These are phyloP conservation scores for Ia io DNA, from an alignment of 2,113 vertebrate genomes.

Conservation along the genomic window DNA sequence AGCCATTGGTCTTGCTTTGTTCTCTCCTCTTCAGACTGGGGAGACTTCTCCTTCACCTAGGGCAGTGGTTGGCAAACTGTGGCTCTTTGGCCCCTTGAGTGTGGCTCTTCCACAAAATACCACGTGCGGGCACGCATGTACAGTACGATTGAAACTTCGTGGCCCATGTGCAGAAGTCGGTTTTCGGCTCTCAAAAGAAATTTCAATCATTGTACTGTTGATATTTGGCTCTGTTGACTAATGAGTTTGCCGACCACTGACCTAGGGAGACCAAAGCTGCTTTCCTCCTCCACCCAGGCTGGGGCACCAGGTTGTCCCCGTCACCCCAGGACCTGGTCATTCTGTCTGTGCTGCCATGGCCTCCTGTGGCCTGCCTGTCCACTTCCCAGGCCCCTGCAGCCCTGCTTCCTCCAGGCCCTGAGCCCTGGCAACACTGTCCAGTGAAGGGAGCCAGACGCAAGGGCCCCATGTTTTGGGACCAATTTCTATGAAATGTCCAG, in stretches of 20 bases:
- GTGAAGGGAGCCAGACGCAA: neutral
- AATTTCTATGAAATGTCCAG: neutral
- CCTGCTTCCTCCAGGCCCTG: neutral
- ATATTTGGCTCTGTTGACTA: no score
- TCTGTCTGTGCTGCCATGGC: neutral
- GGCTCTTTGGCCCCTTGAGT: no score
- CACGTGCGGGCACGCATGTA: no score
- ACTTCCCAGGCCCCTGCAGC: neutral
- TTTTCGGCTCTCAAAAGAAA: no score
- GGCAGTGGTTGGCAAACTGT: neutral
- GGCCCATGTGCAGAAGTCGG: no score
- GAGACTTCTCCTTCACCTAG: neutral
- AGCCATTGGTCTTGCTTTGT: neutral
- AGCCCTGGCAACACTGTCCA: neutral
- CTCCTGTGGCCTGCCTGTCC: rapidly evolving
- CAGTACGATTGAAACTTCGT: no score
- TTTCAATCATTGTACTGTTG: no score
- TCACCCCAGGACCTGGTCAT: neutral
- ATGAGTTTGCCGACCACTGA: no score
- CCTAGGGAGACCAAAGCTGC: neutral
- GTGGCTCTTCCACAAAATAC: no score
- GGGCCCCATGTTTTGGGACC: rapidly evolving
- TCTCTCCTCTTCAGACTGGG: no score
- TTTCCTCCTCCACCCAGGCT: no score
- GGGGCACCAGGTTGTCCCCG: rapidly evolving